A percentile compares a stretch with the other conserved stretches of the same genome.
These are phyloP conservation scores for Zele albiditarsus DNA, from an alignment of 2,888 invertebrate genomes.

Conservation along the genomic window DNA sequence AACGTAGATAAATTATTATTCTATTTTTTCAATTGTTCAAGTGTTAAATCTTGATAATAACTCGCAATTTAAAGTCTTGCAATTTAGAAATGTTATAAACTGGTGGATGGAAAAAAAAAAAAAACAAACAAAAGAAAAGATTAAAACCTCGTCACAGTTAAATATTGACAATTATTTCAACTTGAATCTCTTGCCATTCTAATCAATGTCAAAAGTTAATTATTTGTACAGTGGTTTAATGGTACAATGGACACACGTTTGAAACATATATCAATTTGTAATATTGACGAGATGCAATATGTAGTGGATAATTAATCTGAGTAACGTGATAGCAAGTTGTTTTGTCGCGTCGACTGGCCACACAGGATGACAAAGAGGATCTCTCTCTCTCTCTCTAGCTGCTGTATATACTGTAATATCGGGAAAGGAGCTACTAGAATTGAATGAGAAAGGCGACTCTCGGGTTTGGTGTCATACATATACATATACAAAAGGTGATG, in stretches of 20 bases:
- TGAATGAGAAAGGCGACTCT: constrained; percentile 20
- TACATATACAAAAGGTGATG: not conserved
- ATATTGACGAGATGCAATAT: not conserved
- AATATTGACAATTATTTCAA: too few relatives aligned
- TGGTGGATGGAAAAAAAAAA: too few relatives aligned
- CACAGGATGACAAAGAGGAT: not conserved
- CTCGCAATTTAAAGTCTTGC: too few relatives aligned
- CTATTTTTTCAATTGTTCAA: too few relatives aligned
- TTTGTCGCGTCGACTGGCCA: not conserved
- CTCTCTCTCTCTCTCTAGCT: not conserved
- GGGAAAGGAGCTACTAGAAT: not conserved
- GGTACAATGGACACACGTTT: not conserved
- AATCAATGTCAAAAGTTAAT: not conserved
- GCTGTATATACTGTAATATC: not conserved
- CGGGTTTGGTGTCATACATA: not conserved
- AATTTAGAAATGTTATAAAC: too few relatives aligned
- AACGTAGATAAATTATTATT: too few relatives aligned
- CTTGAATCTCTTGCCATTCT: too few relatives aligned
- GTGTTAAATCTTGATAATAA: too few relatives aligned
- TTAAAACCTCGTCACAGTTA: too few relatives aligned
- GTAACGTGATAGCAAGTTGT: constrained; percentile 14
- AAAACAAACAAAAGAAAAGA: too few relatives aligned
- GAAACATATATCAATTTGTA: not conserved
- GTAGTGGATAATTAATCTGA: constrained; percentile 3
- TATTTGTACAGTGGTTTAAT: not conserved